Conservation (phyloP, 2,888 invertebrate species). For the Leucoptera coffeella region DNA sequence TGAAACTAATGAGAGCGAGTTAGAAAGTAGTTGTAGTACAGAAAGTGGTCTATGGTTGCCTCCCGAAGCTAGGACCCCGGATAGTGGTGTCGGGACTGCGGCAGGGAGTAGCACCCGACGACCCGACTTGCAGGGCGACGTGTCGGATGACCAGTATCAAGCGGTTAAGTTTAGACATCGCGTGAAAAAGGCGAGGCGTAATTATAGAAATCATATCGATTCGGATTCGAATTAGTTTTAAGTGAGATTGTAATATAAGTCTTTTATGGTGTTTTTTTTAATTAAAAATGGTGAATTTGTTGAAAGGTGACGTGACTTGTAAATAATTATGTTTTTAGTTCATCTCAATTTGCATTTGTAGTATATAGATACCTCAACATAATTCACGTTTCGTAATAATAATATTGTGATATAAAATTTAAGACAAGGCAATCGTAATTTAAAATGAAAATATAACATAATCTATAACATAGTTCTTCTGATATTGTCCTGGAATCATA, state of each 20-base stretch:
- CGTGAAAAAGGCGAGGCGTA: slow-evolving; percentile 55
- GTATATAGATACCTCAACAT: no score
- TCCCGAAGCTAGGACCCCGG: slow-evolving; percentile 15
- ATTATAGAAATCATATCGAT: slow-evolving; percentile 59
- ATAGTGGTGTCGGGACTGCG: slow-evolving; percentile 31
- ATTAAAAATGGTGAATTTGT: no score
- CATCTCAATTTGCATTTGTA: no score
- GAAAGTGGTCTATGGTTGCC: slow-evolving; percentile 25
- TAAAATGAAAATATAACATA: no score
- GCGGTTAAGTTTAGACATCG: slow-evolving; percentile 51
- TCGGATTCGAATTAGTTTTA: slow-evolving; percentile 55
- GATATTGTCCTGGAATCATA: no score
- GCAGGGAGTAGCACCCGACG: slow-evolving; percentile 25
- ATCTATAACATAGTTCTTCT: no score
- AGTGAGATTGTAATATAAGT: slow-evolving; percentile 8
- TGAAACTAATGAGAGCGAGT: slow-evolving; percentile 42
- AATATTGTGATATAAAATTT: no score
- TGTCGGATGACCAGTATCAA: slow-evolving; percentile 43
- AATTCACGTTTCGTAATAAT: no score
- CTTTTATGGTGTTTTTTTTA: no score
- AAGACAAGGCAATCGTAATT: no score
- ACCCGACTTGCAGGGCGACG: slow-evolving; percentile 18
- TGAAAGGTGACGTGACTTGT: no score
- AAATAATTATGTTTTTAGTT: no score
- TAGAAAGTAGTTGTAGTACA: slow-evolving; percentile 42